A percentile compares a stretch with the other conserved stretches of the same genome.
phyloP scores from a whole-genome alignment of 2,888 invertebrate species.

The Nineta flava region DNA sequence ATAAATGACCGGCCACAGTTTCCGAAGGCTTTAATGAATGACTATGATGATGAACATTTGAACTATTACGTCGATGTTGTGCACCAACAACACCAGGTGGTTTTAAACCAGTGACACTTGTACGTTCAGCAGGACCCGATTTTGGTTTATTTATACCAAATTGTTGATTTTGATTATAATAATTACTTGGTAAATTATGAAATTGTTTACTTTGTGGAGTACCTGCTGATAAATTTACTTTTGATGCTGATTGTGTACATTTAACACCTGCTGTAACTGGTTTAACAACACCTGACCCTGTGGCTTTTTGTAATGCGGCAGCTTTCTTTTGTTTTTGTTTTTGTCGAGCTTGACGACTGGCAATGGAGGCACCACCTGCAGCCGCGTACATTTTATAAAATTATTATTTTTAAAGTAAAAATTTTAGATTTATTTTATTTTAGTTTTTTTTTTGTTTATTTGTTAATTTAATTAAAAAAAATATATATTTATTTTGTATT shows the following conservation, averaged over 20 bases:
- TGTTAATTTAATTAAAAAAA: background rate
- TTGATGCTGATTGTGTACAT: background rate
- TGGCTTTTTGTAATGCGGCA: conserved; percentile 26
- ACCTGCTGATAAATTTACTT: conserved; percentile 14
- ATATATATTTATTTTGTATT: background rate
- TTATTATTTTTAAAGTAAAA: background rate
- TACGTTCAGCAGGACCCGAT: conserved; percentile 28
- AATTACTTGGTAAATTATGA: conserved; percentile 35
- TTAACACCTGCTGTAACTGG: background rate
- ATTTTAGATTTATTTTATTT: background rate
- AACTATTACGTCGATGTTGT: conserved; percentile 14
- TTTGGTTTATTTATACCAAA: conserved; percentile 18
- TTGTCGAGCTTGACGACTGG: conserved; percentile 60
- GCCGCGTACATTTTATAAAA: conserved; percentile 60
- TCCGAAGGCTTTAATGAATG: background rate
- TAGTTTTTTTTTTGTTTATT: no score
- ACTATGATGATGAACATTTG: conserved; percentile 3
- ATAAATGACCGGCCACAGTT: conserved; percentile 2
- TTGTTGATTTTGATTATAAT: conserved; percentile 24
- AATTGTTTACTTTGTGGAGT: conserved; percentile 32
- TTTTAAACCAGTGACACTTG: conserved; percentile 31
- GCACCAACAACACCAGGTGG: conserved; percentile 28
- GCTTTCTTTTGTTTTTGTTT: conserved; percentile 35
- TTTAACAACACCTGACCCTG: conserved; percentile 7
- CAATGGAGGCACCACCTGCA: conserved; percentile 75